These are phyloP conservation scores for Aspidapion aeneum DNA, from an alignment of 2,888 invertebrate species.

Conservation along the genomic window DNA sequence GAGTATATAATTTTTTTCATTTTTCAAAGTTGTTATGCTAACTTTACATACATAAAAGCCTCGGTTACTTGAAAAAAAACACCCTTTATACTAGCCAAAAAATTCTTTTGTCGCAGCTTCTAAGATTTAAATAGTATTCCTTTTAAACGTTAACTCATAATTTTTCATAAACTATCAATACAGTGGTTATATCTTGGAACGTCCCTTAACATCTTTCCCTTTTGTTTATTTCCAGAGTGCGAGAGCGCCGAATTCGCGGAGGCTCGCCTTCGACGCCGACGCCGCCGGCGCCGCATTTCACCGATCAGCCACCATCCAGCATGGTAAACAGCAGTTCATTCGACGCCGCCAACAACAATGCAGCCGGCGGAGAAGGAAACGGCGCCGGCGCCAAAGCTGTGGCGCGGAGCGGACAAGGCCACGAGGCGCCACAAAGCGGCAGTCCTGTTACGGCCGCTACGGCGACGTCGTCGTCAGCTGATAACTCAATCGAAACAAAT, in stretches of 20 bases:
- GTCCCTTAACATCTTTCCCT: too few relatives aligned
- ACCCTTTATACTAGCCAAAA: too few relatives aligned
- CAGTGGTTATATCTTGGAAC: too few relatives aligned
- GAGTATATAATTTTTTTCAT: too few relatives aligned
- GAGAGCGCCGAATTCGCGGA: constrained; percentile 3
- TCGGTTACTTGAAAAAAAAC: too few relatives aligned
- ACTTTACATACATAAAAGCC: too few relatives aligned
- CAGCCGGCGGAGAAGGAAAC: constrained; percentile 37
- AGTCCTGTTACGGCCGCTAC: constrained; percentile 33
- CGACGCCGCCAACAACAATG: constrained; percentile 31
- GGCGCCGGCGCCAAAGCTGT: constrained; percentile 28
- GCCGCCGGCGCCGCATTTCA: constrained; percentile 42
- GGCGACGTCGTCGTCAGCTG: constrained; percentile 31
- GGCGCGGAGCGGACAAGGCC: constrained; percentile 35
- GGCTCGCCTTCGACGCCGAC: background rate
- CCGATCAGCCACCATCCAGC: constrained; percentile 35
- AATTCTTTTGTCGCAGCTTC: too few relatives aligned
- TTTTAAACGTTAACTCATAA: too few relatives aligned
- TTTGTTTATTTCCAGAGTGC: constrained; percentile 7
- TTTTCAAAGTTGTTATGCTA: too few relatives aligned
- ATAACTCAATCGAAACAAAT: constrained; percentile 31
- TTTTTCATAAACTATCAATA: too few relatives aligned
- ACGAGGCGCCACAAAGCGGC: constrained; percentile 30
- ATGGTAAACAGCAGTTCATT: constrained; percentile 46
- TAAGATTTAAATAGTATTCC: too few relatives aligned